Base-by-base conservation (phyloP, 37 sponge, comb jelly and placozoan genomes). In the Spongilla lacustris region DNA sequence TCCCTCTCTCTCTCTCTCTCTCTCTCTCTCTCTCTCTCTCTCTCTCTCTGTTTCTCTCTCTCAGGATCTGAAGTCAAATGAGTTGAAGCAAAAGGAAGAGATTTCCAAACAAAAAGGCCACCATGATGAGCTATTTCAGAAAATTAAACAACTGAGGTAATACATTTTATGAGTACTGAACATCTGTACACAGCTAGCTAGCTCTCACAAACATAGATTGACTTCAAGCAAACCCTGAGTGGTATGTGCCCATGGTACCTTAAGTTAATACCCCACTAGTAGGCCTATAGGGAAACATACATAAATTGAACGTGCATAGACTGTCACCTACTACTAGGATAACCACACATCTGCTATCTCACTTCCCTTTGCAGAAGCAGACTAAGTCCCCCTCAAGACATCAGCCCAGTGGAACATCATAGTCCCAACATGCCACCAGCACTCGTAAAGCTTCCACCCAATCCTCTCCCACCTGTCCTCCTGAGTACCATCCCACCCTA, bases 81-180 rank as follows among this genome's bases (percentile, higher is more conserved):
- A 89, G 66, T 80, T 0, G 6, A 74, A 78, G 22, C 77, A 80
- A 12, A 33, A 80, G 22, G 73, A 58, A 35, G 27, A 66, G 36
- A 50, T 89, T 49, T 73, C 67, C 12, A 70, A 33, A 79, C 49
- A 84, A 50, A 84, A 73, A 24, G 67, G 67, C 36, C 27, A 67
- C 30, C 66, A 89, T 22, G 73, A 70, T 31, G 28, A 66, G 36
- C 69, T 89, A 9, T 66, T n/a, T 17, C 84, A 68, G 72, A 73
- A 68, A 36, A 68, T 89, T 38, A 81, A 84, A 29, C 73, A 50
- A 24, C 85, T 80, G 34, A 8, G 35, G 90, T 89, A 84, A 68
- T 81, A 33, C 13, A 8, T 10, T 34, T 19, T 1, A 19, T 58
- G 14, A 10, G 11, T 58, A 1, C 21, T n/a, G n/a, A 1, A 58